Conservation (phyloP, 1,140 invertebrate genomes). For the Acarapis woodi region DNA sequence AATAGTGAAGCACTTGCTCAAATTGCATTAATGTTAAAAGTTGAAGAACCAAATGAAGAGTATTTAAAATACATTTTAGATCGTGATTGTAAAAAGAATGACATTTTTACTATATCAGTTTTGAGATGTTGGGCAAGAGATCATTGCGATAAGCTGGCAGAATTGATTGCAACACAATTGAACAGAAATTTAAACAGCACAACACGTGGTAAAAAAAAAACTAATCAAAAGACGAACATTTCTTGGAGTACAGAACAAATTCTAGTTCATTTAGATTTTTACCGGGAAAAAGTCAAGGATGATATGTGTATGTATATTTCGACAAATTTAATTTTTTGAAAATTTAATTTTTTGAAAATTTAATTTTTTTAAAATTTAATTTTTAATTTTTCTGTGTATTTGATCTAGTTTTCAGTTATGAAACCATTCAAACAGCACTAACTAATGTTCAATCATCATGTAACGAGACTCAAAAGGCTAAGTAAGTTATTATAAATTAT, state of each 20-base stretch:
- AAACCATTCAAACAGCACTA: slow-evolving; percentile 62
- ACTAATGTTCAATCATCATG: slow-evolving; percentile 26
- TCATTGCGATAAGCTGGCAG: slow-evolving; percentile 57
- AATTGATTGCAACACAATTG: slow-evolving; percentile 34
- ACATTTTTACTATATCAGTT: slow-evolving; percentile 48
- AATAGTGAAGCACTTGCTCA: slow-evolving; percentile 71
- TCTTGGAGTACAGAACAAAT: slow-evolving; percentile 44
- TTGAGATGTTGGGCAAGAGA: slow-evolving; percentile 63
- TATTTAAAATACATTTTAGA: slow-evolving; percentile 50
- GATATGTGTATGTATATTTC: slow-evolving; percentile 17
- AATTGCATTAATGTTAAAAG: slow-evolving; percentile 58
- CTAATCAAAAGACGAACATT: slow-evolving; percentile 2
- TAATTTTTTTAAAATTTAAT: slow-evolving; percentile 21
- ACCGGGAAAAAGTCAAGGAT: slow-evolving; percentile 24
- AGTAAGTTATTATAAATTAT: slow-evolving; percentile 17
- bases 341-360: background rate
- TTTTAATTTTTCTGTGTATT: slow-evolving; percentile 17
- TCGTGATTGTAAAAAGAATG: slow-evolving; percentile 33
- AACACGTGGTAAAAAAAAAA: background rate
- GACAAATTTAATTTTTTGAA: background rate
- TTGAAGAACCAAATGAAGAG: slow-evolving; percentile 61
- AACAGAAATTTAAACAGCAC: slow-evolving; percentile 11
- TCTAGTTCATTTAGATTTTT: slow-evolving; percentile 62
- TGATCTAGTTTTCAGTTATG: slow-evolving; percentile 23
- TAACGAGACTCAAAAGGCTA: slow-evolving; percentile 51